Base-by-base conservation (phyloP, 2,888 invertebrate genomes). In the Celastrina argiolus region DNA sequence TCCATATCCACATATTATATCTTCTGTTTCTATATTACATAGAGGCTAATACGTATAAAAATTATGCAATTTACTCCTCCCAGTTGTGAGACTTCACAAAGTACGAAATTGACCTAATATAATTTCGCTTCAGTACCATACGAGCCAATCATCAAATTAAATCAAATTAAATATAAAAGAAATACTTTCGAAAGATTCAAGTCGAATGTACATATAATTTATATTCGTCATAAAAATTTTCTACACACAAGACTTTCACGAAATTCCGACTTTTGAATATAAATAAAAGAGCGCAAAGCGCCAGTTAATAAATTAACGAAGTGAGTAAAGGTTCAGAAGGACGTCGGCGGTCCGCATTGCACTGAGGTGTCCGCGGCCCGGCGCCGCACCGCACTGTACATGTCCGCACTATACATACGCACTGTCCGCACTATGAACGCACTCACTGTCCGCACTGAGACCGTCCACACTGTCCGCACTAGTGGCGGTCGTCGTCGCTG, bases 211-310 rank as follows among this genome's bases (percentile, higher is more conserved):
- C 88, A 89, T 88, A 89, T 88, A 87, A 80, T 88, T 87, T 88
- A 87, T 88, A 88, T 87, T 88, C 84, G 83, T 80, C 87, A 89
- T 88, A 90, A 87, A 90, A 88, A 88, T 85, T 89, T 88, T 89
- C 88, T 88, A 89, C 88, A 89, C 88, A 89, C 88, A 84, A 87
- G 87, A 87, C 85, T 86, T 84, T 81, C 80, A 87, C 83, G 85
- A 87, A 88, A 84, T 83, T 83, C 79, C 79, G 82, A 80, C 83
- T 86, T 82, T 85, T 82, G 85, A 85, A 85, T 84, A 83, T 81
- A 85, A 86, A 80, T 86, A 77, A 83, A 51, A 69, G 65, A 63
- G 61, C 61, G 65, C 70, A 66, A 68, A 69, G 59, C 71, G 69
- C 68, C 71, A 68, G 64, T 67, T 69, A 81, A 83, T 82, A 81